phyloP scores from a whole-genome alignment of 2,113 vertebrate species.

The chimpanzee (Pan troglodytes) region NHGRI_mPanTro3-v2.1_pri NC_072417.2:95749501-95750000 shows the following conservation, averaged over 20 bases:
- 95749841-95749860: not conserved
- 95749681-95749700: not conserved
- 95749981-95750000: not conserved
- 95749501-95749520: not conserved
- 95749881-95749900: not conserved
- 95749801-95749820: not conserved
- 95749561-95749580: too few species aligned
- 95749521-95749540: not conserved
- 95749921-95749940: rapidly evolving
- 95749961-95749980: too few species aligned
- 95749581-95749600: too few species aligned
- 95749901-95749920: not conserved
- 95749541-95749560: not conserved
- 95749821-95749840: not conserved
- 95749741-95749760: not conserved
- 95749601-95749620: not conserved
- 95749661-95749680: not conserved
- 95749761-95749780: not conserved
- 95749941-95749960: not conserved
- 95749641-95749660: not conserved
- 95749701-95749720: too few species aligned
- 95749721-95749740: not conserved
- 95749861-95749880: not conserved
- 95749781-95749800: not conserved
- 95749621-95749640: not conserved